Evolutionary conservation across 2,113 vertebrate genomes (phyloP).

Genomic region (Hypanus sabinus): DNA sequence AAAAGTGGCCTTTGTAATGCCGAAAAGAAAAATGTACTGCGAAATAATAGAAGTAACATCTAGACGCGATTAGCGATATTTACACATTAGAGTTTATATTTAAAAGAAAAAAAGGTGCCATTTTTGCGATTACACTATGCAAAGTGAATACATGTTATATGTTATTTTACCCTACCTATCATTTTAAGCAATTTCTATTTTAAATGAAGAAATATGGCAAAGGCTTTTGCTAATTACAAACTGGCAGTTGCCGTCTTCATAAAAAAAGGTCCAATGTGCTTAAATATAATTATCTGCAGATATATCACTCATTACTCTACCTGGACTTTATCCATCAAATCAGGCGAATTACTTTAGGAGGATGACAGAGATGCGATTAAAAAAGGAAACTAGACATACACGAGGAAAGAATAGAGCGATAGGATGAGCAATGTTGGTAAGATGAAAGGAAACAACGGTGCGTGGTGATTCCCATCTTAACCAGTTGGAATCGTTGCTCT

Average conservation of each 20-base stretch:
- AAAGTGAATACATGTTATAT: too few relatives aligned
- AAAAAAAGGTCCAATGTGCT: not conserved
- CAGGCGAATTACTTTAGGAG: not conserved
- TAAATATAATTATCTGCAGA: too few relatives aligned
- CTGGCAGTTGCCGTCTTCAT: not conserved
- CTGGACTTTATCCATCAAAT: too few relatives aligned
- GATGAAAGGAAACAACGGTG: not conserved
- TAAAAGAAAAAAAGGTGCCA: not conserved
- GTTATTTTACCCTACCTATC: not conserved
- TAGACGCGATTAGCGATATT: not conserved
- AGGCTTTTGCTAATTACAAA: not conserved
- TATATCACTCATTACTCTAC: too few relatives aligned
- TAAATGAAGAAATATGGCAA: not conserved
- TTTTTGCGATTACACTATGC: not conserved
- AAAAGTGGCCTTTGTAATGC: not conserved
- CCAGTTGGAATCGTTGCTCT: too few relatives aligned
- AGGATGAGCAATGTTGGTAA: not conserved
- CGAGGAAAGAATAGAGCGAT: not conserved
- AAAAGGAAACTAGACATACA: not conserved
- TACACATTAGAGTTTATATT: not conserved
- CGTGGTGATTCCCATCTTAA: too few relatives aligned
- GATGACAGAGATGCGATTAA: not conserved
- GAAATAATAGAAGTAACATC: not conserved
- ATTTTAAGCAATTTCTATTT: not conserved
- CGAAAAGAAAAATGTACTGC: not conserved